Evolutionary conservation across 1,140 invertebrate species (phyloP).

Genomic region (Thereuonema tuberculata): DNA sequence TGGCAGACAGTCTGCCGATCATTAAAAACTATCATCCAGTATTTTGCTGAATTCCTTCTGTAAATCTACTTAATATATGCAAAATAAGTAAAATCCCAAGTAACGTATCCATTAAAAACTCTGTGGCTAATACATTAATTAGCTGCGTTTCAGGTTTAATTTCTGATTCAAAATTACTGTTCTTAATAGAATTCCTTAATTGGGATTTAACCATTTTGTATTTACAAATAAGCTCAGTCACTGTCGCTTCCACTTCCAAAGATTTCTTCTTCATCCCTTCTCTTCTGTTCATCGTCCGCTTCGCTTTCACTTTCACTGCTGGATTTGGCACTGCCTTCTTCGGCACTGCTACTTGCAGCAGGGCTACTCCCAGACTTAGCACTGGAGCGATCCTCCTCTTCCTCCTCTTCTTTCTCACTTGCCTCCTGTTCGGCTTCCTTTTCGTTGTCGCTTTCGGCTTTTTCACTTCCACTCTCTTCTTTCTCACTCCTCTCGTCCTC

Average conservation of each 20-base stretch:
- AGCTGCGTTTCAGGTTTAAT: too few relatives aligned
- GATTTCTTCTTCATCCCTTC: constrained; percentile 34
- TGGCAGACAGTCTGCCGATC: too few relatives aligned
- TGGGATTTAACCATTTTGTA: too few relatives aligned
- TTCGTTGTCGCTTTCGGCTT: constrained; percentile 19
- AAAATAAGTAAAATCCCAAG: too few relatives aligned
- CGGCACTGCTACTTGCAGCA: constrained; percentile 9
- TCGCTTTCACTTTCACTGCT: constrained; percentile 20
- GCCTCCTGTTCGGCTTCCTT: constrained; percentile 23
- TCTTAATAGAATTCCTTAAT: too few relatives aligned
- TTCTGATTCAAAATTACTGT: too few relatives aligned
- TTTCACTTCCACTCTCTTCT: constrained; percentile 17
- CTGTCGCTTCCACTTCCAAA: constrained; percentile 28
- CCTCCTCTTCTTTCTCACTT: constrained; percentile 25
- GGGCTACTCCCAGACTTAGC: constrained; percentile 15
- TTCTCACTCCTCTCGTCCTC: constrained; percentile 15
- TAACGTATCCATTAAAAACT: too few relatives aligned
- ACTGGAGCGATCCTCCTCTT: constrained; percentile 22
- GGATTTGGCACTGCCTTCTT: constrained; percentile 18
- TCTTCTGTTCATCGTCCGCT: constrained; percentile 19
- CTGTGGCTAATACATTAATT: too few relatives aligned
- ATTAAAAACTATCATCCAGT: too few relatives aligned
- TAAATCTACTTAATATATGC: too few relatives aligned
- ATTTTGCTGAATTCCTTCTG: too few relatives aligned
- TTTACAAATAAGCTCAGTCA: too few relatives aligned